These are phyloP conservation scores for Thamnophis elegans DNA, from an alignment of 2,797 vertebrate genomes.

Conservation along the genomic window DNA sequence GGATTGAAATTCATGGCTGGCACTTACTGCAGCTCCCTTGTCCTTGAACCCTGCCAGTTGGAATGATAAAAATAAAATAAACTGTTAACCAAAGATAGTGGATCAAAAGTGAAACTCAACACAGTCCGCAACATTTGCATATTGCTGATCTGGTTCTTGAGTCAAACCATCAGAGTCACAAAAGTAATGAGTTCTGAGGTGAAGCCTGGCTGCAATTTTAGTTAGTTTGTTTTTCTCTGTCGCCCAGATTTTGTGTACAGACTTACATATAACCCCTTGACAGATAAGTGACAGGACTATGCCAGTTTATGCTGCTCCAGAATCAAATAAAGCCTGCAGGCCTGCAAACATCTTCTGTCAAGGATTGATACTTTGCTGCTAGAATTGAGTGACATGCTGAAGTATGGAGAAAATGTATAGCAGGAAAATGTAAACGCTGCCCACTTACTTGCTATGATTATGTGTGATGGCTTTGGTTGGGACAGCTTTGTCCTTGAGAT, in stretches of 20 bases:
- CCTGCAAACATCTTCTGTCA: background rate
- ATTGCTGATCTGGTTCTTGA: background rate
- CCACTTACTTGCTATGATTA: background rate
- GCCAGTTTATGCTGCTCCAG: background rate
- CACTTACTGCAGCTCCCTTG: background rate
- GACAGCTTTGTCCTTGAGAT: background rate
- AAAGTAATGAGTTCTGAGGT: background rate
- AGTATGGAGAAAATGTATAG: background rate
- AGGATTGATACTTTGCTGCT: background rate
- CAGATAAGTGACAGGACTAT: background rate
- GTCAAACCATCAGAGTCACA: background rate
- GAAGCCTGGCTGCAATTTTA: background rate
- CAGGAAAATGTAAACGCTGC: background rate
- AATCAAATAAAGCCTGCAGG: background rate
- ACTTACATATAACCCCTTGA: background rate
- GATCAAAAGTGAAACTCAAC: background rate
- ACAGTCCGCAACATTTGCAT: background rate
- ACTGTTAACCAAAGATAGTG: background rate
- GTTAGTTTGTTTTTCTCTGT: background rate
- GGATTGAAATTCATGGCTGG: slow-evolving; percentile 3
- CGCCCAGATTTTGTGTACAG: background rate
- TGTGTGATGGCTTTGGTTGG: background rate
- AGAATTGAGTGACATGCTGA: background rate
- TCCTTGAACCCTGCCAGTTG: slow-evolving; percentile 18
- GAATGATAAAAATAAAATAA: slow-evolving; percentile 16